Percentiles rank a stretch among this genome's conserved stretches.
Conservation (phyloP, 2,888 invertebrate genomes). For the Oeneis ivallda region DNA sequence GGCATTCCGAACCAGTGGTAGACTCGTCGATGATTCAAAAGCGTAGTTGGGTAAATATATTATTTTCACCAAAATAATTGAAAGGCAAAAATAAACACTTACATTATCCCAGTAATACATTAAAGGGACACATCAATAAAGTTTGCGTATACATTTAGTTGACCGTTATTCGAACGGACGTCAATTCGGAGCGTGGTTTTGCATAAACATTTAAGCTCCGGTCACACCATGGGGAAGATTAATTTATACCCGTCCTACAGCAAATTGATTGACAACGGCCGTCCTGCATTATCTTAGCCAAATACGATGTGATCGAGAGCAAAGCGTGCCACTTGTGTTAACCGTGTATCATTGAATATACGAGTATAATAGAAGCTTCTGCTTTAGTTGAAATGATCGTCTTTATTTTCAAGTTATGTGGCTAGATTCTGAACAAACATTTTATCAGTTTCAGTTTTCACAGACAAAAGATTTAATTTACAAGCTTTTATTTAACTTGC, state of each 20-base stretch:
- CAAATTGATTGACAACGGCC: slow-evolving; percentile 39
- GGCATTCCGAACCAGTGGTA: too few species aligned
- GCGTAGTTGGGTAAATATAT: too few species aligned
- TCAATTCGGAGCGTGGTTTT: slow-evolving; percentile 45
- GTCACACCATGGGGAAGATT: slow-evolving; percentile 37
- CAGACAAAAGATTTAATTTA: too few species aligned
- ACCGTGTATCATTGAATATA: too few species aligned
- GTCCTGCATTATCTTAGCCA: slow-evolving; percentile 31
- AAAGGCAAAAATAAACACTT: slow-evolving; percentile 21
- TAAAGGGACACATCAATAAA: slow-evolving; percentile 30
- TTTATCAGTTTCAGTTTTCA: too few species aligned
- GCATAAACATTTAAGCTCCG: slow-evolving; percentile 61
- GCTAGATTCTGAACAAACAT: too few species aligned
- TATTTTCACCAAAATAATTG: slow-evolving; percentile 1
- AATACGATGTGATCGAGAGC: slow-evolving; percentile 32
- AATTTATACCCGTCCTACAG: slow-evolving; percentile 38
- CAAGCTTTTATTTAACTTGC: too few species aligned
- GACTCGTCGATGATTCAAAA: too few species aligned
- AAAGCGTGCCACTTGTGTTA: slow-evolving; percentile 13
- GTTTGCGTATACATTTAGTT: slow-evolving; percentile 32
- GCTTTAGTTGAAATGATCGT: too few species aligned
- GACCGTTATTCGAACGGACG: slow-evolving; percentile 37
- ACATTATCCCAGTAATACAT: slow-evolving; percentile 23
- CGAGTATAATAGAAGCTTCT: too few species aligned
- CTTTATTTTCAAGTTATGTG: too few species aligned